Percentiles rank a stretch among this genome's conserved stretches.
Evolutionary conservation across 2,797 vertebrate genomes (phyloP).

Genomic region (Periparus ater): DNA sequence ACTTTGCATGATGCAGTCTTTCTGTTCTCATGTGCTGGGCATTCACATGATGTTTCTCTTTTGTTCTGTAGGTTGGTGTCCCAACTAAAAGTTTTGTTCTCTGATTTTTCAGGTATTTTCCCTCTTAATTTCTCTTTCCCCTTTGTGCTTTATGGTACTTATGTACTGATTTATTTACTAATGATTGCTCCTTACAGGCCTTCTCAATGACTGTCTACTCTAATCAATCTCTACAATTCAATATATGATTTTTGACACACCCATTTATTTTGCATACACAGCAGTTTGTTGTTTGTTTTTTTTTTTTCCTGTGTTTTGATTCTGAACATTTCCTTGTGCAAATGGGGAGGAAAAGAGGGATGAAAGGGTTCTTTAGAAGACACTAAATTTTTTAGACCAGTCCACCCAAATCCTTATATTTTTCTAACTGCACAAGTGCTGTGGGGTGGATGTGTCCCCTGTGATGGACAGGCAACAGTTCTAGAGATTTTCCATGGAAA

Average conservation of each 20-base stretch:
- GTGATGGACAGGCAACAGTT: background rate
- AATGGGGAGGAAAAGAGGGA: background rate
- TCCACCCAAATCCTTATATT: background rate
- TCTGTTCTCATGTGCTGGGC: background rate
- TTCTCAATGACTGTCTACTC: background rate
- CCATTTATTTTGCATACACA: background rate
- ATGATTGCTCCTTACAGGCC: background rate
- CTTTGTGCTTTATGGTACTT: background rate
- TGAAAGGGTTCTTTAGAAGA: background rate
- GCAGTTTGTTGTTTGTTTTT: fast-evolving
- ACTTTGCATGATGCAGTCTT: background rate
- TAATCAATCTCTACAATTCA: background rate
- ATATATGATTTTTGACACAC: background rate
- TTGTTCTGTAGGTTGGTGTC: background rate
- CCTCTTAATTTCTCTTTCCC: background rate
- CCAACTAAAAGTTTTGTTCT: background rate
- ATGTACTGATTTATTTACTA: background rate
- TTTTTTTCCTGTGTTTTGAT: background rate
- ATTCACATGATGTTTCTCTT: background rate
- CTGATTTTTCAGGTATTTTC: background rate
- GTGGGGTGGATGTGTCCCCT: fast-evolving
- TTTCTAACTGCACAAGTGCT: background rate
- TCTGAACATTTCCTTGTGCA: background rate
- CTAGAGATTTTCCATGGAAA: background rate
- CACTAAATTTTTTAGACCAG: background rate